phyloP scores from a whole-genome alignment of 1,140 invertebrate species.

The Cyclina sinensis region DNA sequence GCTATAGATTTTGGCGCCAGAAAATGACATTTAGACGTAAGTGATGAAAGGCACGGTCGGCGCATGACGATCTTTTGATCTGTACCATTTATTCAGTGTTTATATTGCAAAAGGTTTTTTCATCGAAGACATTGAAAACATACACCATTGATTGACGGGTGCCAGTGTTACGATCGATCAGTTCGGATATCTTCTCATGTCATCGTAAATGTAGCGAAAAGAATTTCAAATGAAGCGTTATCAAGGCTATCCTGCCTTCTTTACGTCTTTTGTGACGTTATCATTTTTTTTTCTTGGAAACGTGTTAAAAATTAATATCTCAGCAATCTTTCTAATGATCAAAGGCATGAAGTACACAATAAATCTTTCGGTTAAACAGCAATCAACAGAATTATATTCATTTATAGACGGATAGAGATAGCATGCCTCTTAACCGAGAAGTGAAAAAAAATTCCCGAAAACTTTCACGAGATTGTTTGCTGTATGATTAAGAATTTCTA shows the following conservation, averaged over 20 bases:
- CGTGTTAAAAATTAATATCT: neutral
- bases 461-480: neutral
- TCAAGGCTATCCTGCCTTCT: neutral
- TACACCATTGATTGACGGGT: neutral
- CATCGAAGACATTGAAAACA: neutral
- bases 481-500: neutral
- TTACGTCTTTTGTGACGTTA: neutral
- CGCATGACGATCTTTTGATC: too few relatives aligned
- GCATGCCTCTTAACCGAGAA: neutral
- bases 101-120: neutral
- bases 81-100: neutral
- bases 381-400: neutral
- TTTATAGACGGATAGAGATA: neutral
- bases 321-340: neutral
- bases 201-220: constrained; percentile 1
- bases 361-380: too few relatives aligned
- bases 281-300: neutral
- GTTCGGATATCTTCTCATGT: neutral
- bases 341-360: neutral
- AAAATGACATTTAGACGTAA: too few relatives aligned
- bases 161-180: constrained; percentile 5
- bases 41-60: too few relatives aligned
- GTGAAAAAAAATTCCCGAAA: neutral
- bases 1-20: too few relatives aligned
- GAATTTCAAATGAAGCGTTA: constrained; percentile 33